phyloP scores from a whole-genome alignment of 2,888 invertebrate genomes.

The Epinotia nisella region DNA sequence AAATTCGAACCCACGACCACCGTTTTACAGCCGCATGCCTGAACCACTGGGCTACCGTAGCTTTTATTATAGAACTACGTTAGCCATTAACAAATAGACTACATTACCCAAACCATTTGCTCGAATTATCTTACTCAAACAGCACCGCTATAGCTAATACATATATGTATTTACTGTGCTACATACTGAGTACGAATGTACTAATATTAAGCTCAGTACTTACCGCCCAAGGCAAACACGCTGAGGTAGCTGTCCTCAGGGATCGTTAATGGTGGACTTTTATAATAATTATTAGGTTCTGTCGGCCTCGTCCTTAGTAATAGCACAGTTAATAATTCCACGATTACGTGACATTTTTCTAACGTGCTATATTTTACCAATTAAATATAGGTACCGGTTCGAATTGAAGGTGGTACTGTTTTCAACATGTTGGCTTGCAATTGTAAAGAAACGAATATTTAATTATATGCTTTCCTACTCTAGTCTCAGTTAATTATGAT shows the following conservation, averaged over 20 bases:
- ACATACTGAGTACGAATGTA: neutral
- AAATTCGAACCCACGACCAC: no score
- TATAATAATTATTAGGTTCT: constrained; percentile 39
- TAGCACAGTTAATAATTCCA: constrained; percentile 3
- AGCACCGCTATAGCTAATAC: no score
- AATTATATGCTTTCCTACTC: no score
- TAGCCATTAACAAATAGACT: no score
- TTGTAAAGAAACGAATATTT: no score
- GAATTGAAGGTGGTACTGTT: neutral
- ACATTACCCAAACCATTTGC: no score
- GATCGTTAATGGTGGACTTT: constrained; percentile 29
- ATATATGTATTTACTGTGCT: neutral
- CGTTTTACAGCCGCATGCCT: no score
- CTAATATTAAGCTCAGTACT: neutral
- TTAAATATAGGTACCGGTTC: neutral
- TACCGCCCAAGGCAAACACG: neutral
- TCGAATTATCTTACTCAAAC: no score
- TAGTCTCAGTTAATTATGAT: no score
- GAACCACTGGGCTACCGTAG: no score
- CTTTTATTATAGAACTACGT: no score
- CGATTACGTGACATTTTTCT: constrained; percentile 15
- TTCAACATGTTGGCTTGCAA: neutral
- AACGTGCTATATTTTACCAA: constrained; percentile 6
- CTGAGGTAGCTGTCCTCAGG: constrained; percentile 22
- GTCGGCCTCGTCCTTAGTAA: constrained; percentile 35